Evolutionary conservation across 2,797 vertebrate species (phyloP), one percentile per base, ranked within the genome.

Genomic region (Sarcophilus harrisii): DNA sequence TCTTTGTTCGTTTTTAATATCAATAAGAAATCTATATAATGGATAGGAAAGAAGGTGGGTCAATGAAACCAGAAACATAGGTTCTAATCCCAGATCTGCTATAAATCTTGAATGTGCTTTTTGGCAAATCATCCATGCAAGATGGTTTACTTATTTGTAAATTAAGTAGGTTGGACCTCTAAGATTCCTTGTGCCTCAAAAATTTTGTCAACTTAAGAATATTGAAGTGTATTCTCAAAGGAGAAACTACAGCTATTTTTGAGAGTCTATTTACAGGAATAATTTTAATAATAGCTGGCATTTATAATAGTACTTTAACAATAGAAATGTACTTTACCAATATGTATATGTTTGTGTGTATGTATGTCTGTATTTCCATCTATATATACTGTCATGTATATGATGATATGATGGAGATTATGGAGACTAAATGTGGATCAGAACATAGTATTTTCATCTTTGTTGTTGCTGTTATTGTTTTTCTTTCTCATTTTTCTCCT

Each of bases 151-250:
- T 81, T 21, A 27, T 27, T 81, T 81, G 21, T 27, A 45, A 27
- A 81, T 45, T 81, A 81, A 45, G 6, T 45, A 45, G 3, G 3
- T 11, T 45, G 73, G 38, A 81, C 8, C 38, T 81, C 38, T 81
- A 81, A 81, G 38, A 81, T 45, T 30, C 21, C 2, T 81, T 45
- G 10, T 81, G 73, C 21, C 73, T 81, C 38, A 45, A 45, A 81
- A 81, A 81, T 27, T 9, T 45, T 81, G 9, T 81, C 21, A 45
- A 45, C 2, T 81, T 21, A 91, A 87, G 94, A 97, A 96, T 96
- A 96, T 93, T 97, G 8, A 97, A 95, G 93, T 92, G 93, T 55
- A 87, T 0, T 58, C 92, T 90, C 92, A 73, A 59, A 55, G 90
- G 93, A 95, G n/a, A 89, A 38, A 73, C 24, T 57, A 91, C 90